Base-by-base conservation (phyloP, 2,888 invertebrate genomes). In the Yponomeuta sedellus region DNA sequence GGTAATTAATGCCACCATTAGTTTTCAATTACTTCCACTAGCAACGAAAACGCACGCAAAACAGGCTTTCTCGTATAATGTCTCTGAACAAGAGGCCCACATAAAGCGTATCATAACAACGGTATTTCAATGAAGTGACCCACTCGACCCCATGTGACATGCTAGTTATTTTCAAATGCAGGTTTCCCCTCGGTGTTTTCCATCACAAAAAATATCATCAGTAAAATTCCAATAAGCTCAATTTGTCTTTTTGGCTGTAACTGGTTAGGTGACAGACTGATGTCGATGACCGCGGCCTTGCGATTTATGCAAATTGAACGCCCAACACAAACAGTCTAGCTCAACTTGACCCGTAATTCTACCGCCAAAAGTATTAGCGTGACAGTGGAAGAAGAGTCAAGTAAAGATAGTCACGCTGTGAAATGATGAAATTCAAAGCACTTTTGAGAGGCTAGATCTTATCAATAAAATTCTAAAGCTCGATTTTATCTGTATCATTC, bases 271-370 rank as follows among this genome's bases (percentile, higher is more conserved):
- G 40, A 22, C 39, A 44, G 39, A 63, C 10, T n/a, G n/a, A 20
- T 44, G 63, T 63, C 63, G 44, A 44, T 63, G 63, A 63, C 40
- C 59, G 59, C 59, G 44, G 44, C 44, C 44, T 52, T 52, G 44
- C 44, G 44, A 52, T 52, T 52, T 52, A 52, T 52, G 44, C 44
- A 52, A 52, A 52, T 52, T 16, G 44, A 52, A 52, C 16, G 5
- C 44, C 12, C 44, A 52, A 16, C 16, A 16, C 5, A 52, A 52
- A 52, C 44, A 52, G 44, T 52, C 44, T 44, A 44, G 44, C 12
- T 52, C 16, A 52, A 52, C 16, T 52, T 52, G 44, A 52, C 44
- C 44, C 44, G 44, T 16, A 16, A 52, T 12, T 52, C 44, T 16
- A 4, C 16, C 44, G 5, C 12, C 16, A 16, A 52, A 52, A 1